Evolutionary conservation across 2,113 vertebrate species (phyloP), one percentile per base, ranked within the genome.

Genomic region (Oncorhynchus mykiss): DNA sequence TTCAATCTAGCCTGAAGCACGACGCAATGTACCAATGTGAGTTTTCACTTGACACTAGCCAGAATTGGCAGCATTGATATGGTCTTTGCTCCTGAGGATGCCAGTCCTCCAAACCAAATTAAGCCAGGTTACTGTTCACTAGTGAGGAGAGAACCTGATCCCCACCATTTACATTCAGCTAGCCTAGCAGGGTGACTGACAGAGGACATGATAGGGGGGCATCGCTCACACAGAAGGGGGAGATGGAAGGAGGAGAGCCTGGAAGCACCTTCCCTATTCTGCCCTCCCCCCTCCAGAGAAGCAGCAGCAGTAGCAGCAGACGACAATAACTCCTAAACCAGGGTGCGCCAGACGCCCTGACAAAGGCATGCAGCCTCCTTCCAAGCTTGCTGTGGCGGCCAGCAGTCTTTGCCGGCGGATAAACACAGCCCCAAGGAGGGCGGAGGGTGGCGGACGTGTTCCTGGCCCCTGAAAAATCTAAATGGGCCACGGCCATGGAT

Each of bases 291-390:
- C 82, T 82, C 84, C 83, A 80, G 82, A 89, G 88, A 89, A 90
- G 48, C 64, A 70, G 59, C 66, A 34, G 31, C 31, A 34, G 31
- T 31, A 31, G 85, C 81, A 89, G 89, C 88, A 82, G 88, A 91
- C 89, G 89, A 91, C 90, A 92, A 91, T 91, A 90, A 91, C 91
- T 88, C 88, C 86, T 87, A 91, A 92, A 92, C 86, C 90, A 89
- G 90, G 88, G 85, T 89, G 89, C 85, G 83, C 87, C 86, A 90
- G 87, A 88, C 88, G 88, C 84, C 88, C 89, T 91, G 90, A 92
- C 91, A 92, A 92, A 92, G 87, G 88, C 89, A 88, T 87, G 89
- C 88, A 87, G 90, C 78, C 85, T 90, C 91, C 89, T 89, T 90
- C 90, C 87, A 87, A 89, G 87, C 85, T 49, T 84, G 76, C 86